phyloP scores from a whole-genome alignment of 1,140 invertebrate genomes.

The Magallana angulata region DNA sequence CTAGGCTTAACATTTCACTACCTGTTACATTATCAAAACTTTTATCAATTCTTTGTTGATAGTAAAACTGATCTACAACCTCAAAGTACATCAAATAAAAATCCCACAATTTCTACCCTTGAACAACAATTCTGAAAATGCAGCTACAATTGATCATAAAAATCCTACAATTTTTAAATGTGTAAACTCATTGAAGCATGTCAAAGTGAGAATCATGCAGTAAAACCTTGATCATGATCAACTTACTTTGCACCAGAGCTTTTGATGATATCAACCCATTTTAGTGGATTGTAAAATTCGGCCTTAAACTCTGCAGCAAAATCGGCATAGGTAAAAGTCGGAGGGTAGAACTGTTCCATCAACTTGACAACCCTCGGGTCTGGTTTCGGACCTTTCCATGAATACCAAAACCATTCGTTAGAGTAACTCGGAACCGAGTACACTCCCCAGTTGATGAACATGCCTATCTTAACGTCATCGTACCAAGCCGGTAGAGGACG shows the following conservation, averaged over 20 bases:
- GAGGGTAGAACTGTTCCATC: slow-evolving; percentile 73
- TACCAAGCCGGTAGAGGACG: slow-evolving; percentile 78
- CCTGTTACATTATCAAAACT: too few relatives aligned
- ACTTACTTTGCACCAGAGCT: slow-evolving; percentile 70
- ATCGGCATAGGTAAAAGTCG: slow-evolving; percentile 73
- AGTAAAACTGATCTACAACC: too few relatives aligned
- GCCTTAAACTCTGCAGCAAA: slow-evolving; percentile 69
- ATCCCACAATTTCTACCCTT: too few relatives aligned
- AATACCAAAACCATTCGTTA: slow-evolving; percentile 70
- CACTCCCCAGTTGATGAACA: slow-evolving; percentile 73
- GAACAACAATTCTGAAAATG: too few relatives aligned
- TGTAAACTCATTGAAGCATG: too few relatives aligned
- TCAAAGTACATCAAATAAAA: too few relatives aligned
- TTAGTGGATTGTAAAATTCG: slow-evolving; percentile 65
- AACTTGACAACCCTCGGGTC: slow-evolving; percentile 60
- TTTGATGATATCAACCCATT: slow-evolving; percentile 68
- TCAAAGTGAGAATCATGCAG: too few relatives aligned
- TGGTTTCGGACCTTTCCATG: slow-evolving; percentile 65
- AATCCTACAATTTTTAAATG: too few relatives aligned
- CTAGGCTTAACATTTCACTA: too few relatives aligned
- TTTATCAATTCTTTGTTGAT: too few relatives aligned
- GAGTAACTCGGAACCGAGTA: slow-evolving; percentile 72
- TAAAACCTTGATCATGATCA: not conserved
- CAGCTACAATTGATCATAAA: too few relatives aligned
- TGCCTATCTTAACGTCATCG: slow-evolving; percentile 78